Base-by-base conservation (phyloP, 2,888 invertebrate species). In the Leuctra nigra region DNA sequence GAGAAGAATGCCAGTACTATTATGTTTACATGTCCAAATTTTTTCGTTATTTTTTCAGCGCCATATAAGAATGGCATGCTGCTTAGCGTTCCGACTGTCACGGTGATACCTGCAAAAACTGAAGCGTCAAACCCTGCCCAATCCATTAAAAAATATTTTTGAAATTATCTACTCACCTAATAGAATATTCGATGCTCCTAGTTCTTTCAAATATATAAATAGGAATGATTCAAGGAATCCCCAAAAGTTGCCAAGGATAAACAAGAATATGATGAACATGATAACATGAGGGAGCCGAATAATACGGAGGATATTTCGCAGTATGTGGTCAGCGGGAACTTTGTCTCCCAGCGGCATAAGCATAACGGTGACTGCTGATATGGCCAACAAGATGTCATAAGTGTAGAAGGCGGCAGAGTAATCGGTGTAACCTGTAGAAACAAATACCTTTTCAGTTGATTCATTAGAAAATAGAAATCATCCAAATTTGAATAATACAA, bases 181-280 rank as follows among this genome's bases (percentile, higher is more conserved):
- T 59, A 91, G 74, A 69, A 87, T 88, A 71, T 87, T 90, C 0
- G 89, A 87, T 52, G 90, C 89, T 16, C 89, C 86, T 61, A 91
- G 75, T 70, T 91, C 90, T 71, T 86, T 86, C 61, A 92, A 76
- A 70, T 89, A 92, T 67, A 91, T 79, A 70, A 91, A 93, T 29
- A 93, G 74, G 69, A 89, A 93, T 53, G 88, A 89, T 71, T 93
- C 92, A 56, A 92, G 88, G 71, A 91, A 91, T 25, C 92, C 92
- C 85, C 89, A 91, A 69, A 90, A 82, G 67, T 89, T 87, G 58
- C 93, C 93, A 64, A 92, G 76, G 24, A 86, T 79, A 67, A 90
- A 88, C 41, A 92, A 75, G 70, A 91, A 87, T 65, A 87, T 75
- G 67, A 93, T 84, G 67, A 93, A 91, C 41, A 86, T 76, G 33